A percentile compares a stretch with the other conserved stretches of the same genome.
Evolutionary conservation across 2,113 vertebrate genomes (phyloP).

Genomic region (Chloropsis hardwickii): DNA sequence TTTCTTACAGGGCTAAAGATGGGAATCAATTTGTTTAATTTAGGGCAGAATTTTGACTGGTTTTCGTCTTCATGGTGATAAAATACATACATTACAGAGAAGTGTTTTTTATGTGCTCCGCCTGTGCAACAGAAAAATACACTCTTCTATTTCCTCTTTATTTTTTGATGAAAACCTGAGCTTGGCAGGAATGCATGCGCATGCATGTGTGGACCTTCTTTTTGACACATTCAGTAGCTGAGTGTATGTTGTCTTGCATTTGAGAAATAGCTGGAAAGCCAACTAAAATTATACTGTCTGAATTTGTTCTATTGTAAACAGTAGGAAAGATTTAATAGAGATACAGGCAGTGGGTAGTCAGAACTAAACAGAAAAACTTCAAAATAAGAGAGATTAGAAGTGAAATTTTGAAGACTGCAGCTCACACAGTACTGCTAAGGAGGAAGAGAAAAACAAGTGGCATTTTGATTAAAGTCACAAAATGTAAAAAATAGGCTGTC

Average conservation of each 20-base stretch:
- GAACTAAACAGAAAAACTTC: background rate
- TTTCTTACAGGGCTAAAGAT: constrained; percentile 20
- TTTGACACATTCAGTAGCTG: background rate
- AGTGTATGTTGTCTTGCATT: background rate
- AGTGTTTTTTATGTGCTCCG: background rate
- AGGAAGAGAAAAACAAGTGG: constrained; percentile 21
- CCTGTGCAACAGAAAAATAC: background rate
- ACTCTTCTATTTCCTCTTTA: background rate
- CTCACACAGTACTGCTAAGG: background rate
- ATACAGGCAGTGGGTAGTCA: background rate
- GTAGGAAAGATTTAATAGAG: constrained; percentile 48
- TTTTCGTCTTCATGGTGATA: background rate
- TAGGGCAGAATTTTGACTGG: constrained; percentile 7
- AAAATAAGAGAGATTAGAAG: constrained; percentile 29
- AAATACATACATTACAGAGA: background rate
- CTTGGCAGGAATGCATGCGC: background rate
- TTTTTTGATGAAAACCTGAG: background rate
- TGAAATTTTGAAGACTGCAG: constrained; percentile 42
- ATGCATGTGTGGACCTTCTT: background rate
- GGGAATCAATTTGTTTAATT: constrained; percentile 64
- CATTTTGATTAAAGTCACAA: constrained; percentile 34
- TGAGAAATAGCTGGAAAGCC: constrained; percentile 23
- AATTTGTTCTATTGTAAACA: constrained; percentile 41
- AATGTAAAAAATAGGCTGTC: constrained; percentile 32
- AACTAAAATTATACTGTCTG: background rate